A percentile compares a stretch with the other conserved stretches of the same genome.
These are phyloP conservation scores for Agriotes lineatus DNA, from an alignment of 2,888 invertebrate genomes.

Conservation along the genomic window DNA sequence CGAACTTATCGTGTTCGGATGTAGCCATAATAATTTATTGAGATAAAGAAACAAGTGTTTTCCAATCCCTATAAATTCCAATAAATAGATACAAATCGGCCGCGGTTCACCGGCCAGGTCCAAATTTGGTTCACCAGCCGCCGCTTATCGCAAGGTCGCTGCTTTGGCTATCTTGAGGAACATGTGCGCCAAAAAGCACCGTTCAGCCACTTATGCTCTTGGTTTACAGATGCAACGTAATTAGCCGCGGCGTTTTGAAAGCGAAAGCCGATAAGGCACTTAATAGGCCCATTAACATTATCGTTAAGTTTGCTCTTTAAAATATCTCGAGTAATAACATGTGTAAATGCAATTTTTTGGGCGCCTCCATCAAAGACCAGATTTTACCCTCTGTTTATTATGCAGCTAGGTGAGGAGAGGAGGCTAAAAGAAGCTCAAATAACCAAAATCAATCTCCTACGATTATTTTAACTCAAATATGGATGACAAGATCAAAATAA, in stretches of 20 bases:
- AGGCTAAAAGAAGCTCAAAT: no score
- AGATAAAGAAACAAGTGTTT: conserved; percentile 42
- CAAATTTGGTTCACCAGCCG: conserved; percentile 30
- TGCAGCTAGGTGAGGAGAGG: no score
- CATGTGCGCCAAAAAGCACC: conserved; percentile 25
- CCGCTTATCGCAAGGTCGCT: conserved; percentile 20
- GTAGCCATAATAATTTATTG: conserved; percentile 41
- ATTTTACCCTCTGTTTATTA: no score
- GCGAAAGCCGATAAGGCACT: conserved; percentile 17
- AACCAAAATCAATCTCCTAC: no score
- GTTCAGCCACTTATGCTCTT: background rate
- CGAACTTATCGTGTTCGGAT: conserved; percentile 39
- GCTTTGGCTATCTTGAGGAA: conserved; percentile 19
- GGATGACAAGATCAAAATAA: no score
- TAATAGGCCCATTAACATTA: conserved; percentile 29
- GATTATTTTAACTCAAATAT: no score
- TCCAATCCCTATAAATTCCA: conserved; percentile 41
- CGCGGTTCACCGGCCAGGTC: conserved; percentile 22
- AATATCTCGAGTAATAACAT: conserved; percentile 5
- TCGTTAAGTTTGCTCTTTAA: conserved; percentile 1
- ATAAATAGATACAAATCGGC: conserved; percentile 40
- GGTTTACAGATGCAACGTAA: conserved; percentile 16
- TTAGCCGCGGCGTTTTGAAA: conserved; percentile 29
- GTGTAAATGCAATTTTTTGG: conserved; percentile 7
- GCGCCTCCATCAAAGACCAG: no score